phyloP scores from a whole-genome alignment of 2,888 invertebrate genomes.

The Ornithoptera priamus region DNA sequence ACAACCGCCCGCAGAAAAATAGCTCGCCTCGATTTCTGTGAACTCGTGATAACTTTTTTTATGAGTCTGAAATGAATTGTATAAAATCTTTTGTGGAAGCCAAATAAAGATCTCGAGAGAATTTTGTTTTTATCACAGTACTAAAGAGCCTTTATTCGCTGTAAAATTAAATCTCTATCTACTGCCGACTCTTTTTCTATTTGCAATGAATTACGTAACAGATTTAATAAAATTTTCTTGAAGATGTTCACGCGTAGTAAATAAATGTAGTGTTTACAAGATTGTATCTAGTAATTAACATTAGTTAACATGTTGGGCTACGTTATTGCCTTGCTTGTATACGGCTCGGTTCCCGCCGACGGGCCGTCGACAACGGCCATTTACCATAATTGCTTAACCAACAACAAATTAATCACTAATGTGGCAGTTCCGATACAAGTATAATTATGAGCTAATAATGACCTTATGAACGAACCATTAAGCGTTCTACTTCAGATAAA shows the following conservation, averaged over 20 bases:
- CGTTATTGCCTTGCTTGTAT: conserved; percentile 49
- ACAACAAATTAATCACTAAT: conserved; percentile 72
- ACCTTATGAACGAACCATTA: conserved; percentile 50
- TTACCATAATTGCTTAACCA: conserved; percentile 65
- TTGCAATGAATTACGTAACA: conserved; percentile 24
- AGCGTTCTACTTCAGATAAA: conserved; percentile 35
- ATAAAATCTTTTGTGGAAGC: conserved; percentile 72
- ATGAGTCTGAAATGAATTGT: conserved; percentile 74
- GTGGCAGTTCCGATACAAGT: conserved; percentile 61
- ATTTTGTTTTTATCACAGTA: conserved; percentile 64
- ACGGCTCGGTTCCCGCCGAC: conserved; percentile 51
- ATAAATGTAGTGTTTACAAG: conserved; percentile 51
- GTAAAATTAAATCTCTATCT: conserved; percentile 57
- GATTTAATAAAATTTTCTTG: conserved; percentile 23
- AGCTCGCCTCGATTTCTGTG: conserved; percentile 67
- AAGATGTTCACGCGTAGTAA: conserved; percentile 7
- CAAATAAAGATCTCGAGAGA: conserved; percentile 66
- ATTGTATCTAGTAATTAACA: conserved; percentile 64
- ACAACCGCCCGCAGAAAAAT: conserved; percentile 66
- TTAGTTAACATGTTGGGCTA: conserved; percentile 63
- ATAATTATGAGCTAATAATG: conserved; percentile 57
- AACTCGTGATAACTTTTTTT: conserved; percentile 75
- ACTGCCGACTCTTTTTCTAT: conserved; percentile 43
- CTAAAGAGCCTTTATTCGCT: conserved; percentile 60
- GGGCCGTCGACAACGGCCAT: conserved; percentile 52